Percentiles rank a stretch among this genome's conserved stretches.
phyloP scores from a whole-genome alignment of 2,113 vertebrate genomes.

The Xyrauchen texanus region DNA sequence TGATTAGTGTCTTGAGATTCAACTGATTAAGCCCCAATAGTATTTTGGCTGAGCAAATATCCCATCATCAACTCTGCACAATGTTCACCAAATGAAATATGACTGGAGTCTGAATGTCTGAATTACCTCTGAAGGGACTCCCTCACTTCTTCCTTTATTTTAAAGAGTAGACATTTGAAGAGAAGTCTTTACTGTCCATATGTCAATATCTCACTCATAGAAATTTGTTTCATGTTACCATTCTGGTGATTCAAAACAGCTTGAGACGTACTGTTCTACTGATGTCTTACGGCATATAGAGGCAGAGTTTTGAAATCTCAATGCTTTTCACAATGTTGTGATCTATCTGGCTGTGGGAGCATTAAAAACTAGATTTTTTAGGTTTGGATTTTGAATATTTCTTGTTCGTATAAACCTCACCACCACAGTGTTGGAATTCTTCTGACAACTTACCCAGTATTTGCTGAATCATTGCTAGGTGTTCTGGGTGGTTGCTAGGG shows the following conservation, averaged over 20 bases:
- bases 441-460: too few species aligned
- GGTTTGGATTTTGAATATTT: too few species aligned
- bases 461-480: too few species aligned
- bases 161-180: too few species aligned
- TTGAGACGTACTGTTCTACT: not conserved
- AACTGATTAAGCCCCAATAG: constrained; percentile 15
- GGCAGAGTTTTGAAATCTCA: constrained; percentile 1
- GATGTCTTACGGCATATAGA: not conserved
- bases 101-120: not conserved
- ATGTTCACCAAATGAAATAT: constrained; percentile 24
- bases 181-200: not conserved
- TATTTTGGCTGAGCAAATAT: not conserved
- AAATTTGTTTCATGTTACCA: constrained; percentile 29
- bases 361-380: not conserved
- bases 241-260: constrained; percentile 14
- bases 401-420: too few species aligned
- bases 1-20: constrained; percentile 27
- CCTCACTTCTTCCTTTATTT: too few species aligned
- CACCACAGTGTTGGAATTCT: too few species aligned
- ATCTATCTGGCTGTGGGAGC: not conserved
- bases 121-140: not conserved
- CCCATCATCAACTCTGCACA: constrained; percentile 28
- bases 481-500: too few species aligned
- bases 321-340: not conserved
- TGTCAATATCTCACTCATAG: not conserved